Conservation (phyloP, 2,797 vertebrate species). For the Pteronotus mesoamericanus region DNA sequence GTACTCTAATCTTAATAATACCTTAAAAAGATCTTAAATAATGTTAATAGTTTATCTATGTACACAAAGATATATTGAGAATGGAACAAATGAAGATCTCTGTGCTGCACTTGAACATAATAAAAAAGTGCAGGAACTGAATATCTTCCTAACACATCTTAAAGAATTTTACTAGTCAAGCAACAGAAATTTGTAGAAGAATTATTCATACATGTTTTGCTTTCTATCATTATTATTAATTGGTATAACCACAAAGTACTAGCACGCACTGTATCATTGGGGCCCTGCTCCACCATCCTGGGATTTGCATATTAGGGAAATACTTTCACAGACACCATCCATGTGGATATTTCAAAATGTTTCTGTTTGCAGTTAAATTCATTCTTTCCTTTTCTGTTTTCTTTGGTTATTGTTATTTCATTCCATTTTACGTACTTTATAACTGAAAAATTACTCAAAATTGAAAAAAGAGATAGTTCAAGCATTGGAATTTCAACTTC, state of each 20-base stretch:
- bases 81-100: background rate
- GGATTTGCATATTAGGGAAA: background rate
- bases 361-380: background rate
- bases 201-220: background rate
- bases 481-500: conserved; percentile 52
- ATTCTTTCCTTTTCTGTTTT: conserved; percentile 48
- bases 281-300: background rate
- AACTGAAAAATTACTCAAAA: conserved; percentile 49
- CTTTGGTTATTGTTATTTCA: conserved; percentile 32
- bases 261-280: background rate
- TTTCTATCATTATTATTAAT: background rate
- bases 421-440: background rate
- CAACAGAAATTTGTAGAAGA: background rate
- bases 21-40: conserved; percentile 10
- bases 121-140: background rate
- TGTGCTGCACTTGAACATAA: background rate
- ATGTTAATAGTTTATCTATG: background rate
- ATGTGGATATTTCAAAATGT: background rate
- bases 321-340: conserved; percentile 4
- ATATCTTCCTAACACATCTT: background rate
- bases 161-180: background rate
- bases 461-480: conserved; percentile 26
- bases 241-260: background rate
- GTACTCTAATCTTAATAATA: background rate
- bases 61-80: background rate